These are phyloP conservation scores for Drosophila bocqueti DNA, from an alignment of 1,140 invertebrate genomes.

Conservation along the genomic window DNA sequence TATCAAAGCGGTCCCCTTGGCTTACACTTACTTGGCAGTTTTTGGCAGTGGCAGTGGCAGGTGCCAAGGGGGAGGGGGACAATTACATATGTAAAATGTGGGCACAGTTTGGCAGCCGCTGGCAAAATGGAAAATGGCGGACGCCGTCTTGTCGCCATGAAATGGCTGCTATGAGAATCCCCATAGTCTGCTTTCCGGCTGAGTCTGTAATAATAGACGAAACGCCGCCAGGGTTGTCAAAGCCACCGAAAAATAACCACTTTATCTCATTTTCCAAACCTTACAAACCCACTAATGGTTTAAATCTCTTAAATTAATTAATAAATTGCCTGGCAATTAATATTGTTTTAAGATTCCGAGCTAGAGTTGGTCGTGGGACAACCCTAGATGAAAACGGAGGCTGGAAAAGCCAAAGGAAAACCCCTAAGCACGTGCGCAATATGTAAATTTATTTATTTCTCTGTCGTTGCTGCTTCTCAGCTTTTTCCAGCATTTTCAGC, in stretches of 20 bases:
- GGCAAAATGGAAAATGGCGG: constrained; percentile 29
- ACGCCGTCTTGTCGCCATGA: constrained; percentile 51
- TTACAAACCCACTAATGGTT: neutral
- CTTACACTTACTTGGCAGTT: constrained; percentile 1
- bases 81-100: constrained; percentile 61
- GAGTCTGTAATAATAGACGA: neutral
- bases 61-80: constrained; percentile 12
- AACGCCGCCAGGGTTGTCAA: constrained; percentile 9
- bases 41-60: constrained; percentile 30
- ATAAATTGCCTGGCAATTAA: neutral
- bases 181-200: neutral
- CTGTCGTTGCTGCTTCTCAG: constrained; percentile 1
- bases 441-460: constrained; percentile 68
- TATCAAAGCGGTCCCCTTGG: constrained; percentile 22
- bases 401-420: constrained; percentile 22
- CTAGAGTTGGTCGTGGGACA: neutral
- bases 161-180: constrained; percentile 17
- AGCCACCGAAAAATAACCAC: neutral
- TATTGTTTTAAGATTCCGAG: neutral
- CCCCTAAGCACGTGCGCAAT: constrained; percentile 74
- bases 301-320: neutral
- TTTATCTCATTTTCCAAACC: neutral
- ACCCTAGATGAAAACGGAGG: constrained; percentile 7
- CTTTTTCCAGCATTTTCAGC: constrained; percentile 3
- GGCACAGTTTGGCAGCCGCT: constrained; percentile 46